Evolutionary conservation across 37 sponge, comb jelly and placozoan species (phyloP).

Genomic region (Halisarca cf. caerulea): DNA sequence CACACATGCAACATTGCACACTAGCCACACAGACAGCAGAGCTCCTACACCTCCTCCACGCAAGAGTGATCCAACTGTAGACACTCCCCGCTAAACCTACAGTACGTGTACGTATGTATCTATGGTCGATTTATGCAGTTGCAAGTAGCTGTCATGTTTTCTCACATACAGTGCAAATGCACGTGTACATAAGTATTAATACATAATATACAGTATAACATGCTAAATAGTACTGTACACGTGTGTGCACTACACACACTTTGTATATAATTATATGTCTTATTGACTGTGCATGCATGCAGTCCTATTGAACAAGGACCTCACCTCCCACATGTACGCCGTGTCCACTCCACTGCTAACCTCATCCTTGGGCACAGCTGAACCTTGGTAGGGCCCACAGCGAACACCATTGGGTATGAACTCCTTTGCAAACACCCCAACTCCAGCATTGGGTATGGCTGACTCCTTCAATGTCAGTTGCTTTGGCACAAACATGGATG

Average conservation of each 20-base stretch:
- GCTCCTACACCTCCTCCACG: no score
- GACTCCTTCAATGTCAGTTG: constrained; percentile 68
- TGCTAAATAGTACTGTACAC: background rate
- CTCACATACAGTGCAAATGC: no score
- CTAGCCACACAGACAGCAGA: no score
- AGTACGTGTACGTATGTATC: no score
- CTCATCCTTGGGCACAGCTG: constrained; percentile 24
- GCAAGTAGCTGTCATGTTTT: no score
- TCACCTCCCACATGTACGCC: constrained; percentile 80
- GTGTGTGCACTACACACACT: background rate
- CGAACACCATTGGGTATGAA: constrained; percentile 44
- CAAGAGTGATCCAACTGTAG: no score
- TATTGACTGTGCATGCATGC: background rate
- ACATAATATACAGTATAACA: background rate
- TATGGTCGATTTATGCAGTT: no score
- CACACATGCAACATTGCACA: no score
- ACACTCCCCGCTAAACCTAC: no score
- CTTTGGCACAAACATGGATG: constrained; percentile 56
- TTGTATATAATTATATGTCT: background rate
- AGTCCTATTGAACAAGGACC: background rate
- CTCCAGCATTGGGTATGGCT: constrained; percentile 56
- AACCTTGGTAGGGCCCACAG: constrained; percentile 72
- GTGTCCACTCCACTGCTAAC: constrained; percentile 41
- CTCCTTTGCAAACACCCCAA: constrained; percentile 69
- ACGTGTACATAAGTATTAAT: background rate